Evolutionary conservation across 2,888 invertebrate genomes (phyloP).

Genomic region (Didymodactylos carnosus): DNA sequence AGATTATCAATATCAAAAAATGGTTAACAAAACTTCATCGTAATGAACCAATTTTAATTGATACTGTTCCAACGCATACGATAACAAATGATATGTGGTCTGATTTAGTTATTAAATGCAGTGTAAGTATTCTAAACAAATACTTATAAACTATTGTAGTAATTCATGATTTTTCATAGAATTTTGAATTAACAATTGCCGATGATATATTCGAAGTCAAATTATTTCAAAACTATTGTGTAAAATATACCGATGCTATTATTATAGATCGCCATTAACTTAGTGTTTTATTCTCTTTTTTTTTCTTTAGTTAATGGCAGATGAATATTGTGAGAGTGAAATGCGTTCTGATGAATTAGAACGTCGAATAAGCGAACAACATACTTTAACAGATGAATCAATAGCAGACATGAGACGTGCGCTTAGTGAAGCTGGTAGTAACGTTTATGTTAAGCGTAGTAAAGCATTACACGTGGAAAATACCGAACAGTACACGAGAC

Average conservation of each 20-base stretch:
- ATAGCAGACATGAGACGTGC: neutral
- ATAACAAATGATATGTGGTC: neutral
- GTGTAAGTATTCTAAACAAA: neutral
- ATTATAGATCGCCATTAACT: neutral
- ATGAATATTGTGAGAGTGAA: neutral
- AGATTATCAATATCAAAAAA: neutral
- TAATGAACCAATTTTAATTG: neutral
- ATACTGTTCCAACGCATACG: neutral
- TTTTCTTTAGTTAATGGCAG: neutral
- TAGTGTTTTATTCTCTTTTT: neutral
- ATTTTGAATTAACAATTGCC: constrained; percentile 7
- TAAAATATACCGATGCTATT: constrained; percentile 1
- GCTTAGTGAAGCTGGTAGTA: neutral
- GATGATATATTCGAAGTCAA: constrained; percentile 13
- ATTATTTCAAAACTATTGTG: constrained; percentile 6
- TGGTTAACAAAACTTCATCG: neutral
- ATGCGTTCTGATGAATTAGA: neutral
- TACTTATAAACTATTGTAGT: neutral
- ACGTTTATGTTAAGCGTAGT: neutral
- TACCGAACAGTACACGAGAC: neutral
- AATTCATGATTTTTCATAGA: neutral
- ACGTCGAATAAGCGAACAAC: constrained; percentile 5
- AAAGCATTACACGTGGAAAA: neutral
- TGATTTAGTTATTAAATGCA: neutral
- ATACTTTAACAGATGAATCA: neutral